Evolutionary conservation across 2,888 invertebrate genomes (phyloP).

Genomic region (Galerucella calmariensis): DNA sequence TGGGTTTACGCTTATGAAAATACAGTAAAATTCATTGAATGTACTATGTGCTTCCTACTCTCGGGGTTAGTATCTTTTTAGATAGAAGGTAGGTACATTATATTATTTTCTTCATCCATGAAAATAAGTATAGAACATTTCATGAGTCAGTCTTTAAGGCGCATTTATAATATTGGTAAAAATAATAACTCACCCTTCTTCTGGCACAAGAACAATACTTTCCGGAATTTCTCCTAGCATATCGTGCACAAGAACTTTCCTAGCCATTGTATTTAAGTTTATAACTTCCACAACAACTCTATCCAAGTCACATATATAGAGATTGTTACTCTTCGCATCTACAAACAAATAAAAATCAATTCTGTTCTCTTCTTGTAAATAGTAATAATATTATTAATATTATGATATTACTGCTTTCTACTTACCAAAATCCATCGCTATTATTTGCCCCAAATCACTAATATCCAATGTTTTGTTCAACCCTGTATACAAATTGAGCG

Average conservation of each 20-base stretch:
- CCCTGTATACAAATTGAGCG: constrained; percentile 60
- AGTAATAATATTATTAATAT: constrained; percentile 2
- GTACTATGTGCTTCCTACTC: too few species aligned
- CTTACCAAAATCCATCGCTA: constrained; percentile 71
- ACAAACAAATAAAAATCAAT: constrained; percentile 38
- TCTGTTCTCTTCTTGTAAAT: background rate
- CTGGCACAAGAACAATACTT: constrained; percentile 75
- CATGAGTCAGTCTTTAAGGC: too few species aligned
- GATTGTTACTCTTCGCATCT: constrained; percentile 78
- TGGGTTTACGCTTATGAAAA: too few species aligned
- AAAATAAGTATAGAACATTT: too few species aligned
- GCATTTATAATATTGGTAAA: background rate
- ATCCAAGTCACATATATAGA: constrained; percentile 78
- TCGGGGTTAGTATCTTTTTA: too few species aligned
- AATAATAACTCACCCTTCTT: constrained; percentile 70
- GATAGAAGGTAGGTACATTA: too few species aligned
- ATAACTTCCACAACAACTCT: constrained; percentile 73
- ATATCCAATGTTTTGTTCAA: constrained; percentile 58
- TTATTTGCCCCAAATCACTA: constrained; percentile 66
- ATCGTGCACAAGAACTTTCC: constrained; percentile 72
- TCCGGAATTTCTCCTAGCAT: constrained; percentile 72
- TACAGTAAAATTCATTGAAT: too few species aligned
- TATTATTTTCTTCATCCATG: too few species aligned
- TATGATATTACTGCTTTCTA: constrained; percentile 23
- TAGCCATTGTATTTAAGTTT: constrained; percentile 70